Percentiles rank a stretch among this genome's conserved stretches.
phyloP scores from a whole-genome alignment of 2,113 vertebrate species.

The Melanostigma gelatinosum region DNA sequence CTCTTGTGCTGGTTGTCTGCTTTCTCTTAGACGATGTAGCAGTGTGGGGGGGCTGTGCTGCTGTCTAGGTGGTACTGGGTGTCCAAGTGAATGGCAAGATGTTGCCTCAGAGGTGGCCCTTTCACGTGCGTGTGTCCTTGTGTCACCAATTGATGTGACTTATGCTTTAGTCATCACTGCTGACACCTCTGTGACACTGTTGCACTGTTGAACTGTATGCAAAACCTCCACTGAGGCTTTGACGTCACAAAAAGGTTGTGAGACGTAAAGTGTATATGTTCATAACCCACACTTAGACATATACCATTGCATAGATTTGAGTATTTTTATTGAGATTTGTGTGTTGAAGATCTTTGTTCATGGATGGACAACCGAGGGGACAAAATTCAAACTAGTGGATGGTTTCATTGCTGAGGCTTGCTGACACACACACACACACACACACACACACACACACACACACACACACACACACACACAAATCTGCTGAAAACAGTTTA shows the following conservation, averaged over 20 bases:
- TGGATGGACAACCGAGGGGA: slow-evolving; percentile 9
- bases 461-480: background rate
- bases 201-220: background rate
- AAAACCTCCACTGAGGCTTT: background rate
- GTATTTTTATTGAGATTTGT: slow-evolving; percentile 19
- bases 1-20: background rate
- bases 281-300: background rate
- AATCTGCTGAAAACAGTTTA: slow-evolving; percentile 43
- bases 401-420: slow-evolving; percentile 25
- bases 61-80: slow-evolving; percentile 56
- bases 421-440: slow-evolving; percentile 32
- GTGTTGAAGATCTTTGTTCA: slow-evolving; percentile 40
- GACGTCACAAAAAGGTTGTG: background rate
- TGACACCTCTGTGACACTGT: slow-evolving; percentile 31
- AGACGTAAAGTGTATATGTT: slow-evolving; percentile 1
- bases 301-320: background rate
- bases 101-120: slow-evolving; percentile 62
- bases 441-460: slow-evolving; percentile 11
- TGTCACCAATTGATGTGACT: slow-evolving; percentile 50
- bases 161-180: slow-evolving; percentile 66
- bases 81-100: slow-evolving; percentile 70
- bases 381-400: slow-evolving; percentile 31
- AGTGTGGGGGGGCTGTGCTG: slow-evolving; percentile 25
- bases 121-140: slow-evolving; percentile 48
- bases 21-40: background rate